Evolutionary conservation across 2,888 invertebrate genomes (phyloP).

Genomic region (Cordilura impudica): DNA sequence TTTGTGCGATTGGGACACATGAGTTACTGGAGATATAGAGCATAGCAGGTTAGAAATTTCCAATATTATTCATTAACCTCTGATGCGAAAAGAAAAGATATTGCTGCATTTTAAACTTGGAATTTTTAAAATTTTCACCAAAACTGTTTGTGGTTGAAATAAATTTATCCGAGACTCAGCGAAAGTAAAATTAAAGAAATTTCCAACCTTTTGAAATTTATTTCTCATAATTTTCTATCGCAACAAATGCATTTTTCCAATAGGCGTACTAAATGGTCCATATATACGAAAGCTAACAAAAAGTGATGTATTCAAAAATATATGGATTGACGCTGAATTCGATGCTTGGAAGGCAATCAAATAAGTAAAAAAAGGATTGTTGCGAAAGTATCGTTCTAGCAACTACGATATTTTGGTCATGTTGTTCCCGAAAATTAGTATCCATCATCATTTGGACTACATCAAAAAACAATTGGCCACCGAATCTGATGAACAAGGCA

Average conservation of each 20-base stretch:
- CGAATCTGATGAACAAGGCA: background rate
- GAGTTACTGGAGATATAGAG: background rate
- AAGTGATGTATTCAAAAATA: too few relatives aligned
- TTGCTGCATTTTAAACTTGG: background rate
- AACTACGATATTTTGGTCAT: background rate
- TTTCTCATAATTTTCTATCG: too few relatives aligned
- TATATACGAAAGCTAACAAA: too few relatives aligned
- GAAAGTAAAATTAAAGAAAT: too few relatives aligned
- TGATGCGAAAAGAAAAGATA: background rate
- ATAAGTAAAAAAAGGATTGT: background rate
- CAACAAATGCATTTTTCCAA: too few relatives aligned
- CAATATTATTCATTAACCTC: too few relatives aligned
- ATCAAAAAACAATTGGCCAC: background rate
- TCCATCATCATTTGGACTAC: background rate
- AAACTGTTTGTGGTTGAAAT: background rate
- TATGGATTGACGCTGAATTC: background rate
- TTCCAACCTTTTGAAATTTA: too few relatives aligned
- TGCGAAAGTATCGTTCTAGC: too few relatives aligned
- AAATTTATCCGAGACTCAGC: too few relatives aligned
- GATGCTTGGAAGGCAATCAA: background rate
- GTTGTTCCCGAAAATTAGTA: background rate
- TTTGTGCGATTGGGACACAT: too few relatives aligned
- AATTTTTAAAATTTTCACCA: background rate
- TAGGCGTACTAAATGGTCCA: too few relatives aligned
- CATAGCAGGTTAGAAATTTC: background rate